Conservation (phyloP, 1,140 invertebrate species). For the Drepana arcuata region DNA sequence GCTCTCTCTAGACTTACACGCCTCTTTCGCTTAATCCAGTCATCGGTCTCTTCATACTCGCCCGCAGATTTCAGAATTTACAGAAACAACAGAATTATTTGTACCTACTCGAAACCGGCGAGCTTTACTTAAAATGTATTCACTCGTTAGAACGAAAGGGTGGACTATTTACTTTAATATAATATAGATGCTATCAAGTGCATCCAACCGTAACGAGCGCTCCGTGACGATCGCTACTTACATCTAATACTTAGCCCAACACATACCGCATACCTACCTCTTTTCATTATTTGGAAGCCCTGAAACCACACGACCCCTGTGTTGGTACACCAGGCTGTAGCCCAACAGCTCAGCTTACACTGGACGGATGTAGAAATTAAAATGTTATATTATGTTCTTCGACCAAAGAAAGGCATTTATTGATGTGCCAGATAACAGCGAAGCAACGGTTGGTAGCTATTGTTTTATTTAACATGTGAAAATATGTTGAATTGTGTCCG, state of each 20-base stretch:
- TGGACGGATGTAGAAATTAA: conserved; percentile 31
- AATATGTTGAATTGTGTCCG: conserved; percentile 41
- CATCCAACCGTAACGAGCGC: conserved; percentile 21
- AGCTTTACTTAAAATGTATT: no score
- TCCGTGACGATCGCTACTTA: conserved; percentile 43
- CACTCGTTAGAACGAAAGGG: no score
- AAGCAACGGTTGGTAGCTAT: conserved; percentile 51
- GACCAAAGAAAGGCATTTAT: conserved; percentile 51
- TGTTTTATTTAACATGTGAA: conserved; percentile 60
- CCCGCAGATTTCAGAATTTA: no score
- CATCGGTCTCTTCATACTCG: no score
- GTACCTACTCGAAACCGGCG: no score
- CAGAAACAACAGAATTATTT: no score
- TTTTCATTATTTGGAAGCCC: no score
- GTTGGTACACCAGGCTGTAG: no score
- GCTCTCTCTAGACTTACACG: no score
- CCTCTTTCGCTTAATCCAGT: no score
- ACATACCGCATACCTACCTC: conserved; percentile 23
- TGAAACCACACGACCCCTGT: no score
- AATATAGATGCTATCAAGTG: conserved; percentile 50
- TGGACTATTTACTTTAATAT: conserved; percentile 30
- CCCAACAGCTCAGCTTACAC: conserved; percentile 13
- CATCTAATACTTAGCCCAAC: conserved; percentile 33
- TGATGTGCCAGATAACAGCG: conserved; percentile 45
- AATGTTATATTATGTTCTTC: conserved; percentile 38